Evolutionary conservation across 2,113 vertebrate species (phyloP), one percentile per base, ranked within the genome.

Genomic region (Tricholaema leucomelas): DNA sequence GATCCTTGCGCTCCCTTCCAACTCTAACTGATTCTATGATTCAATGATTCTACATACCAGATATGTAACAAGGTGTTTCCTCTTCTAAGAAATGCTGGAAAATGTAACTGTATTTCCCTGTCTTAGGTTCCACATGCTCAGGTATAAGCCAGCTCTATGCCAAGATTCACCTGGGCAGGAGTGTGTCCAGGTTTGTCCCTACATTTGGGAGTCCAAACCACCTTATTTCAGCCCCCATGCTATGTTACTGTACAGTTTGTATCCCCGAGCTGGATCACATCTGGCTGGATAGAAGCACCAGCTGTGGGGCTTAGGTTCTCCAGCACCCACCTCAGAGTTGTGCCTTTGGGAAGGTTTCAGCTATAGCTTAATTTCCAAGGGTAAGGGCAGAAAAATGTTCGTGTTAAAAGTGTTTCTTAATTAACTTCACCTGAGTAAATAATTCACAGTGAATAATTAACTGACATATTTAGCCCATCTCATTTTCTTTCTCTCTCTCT

Each of bases 371-470:
- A 35, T 86, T 81, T 90, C 75, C 80, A 85, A 69, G 12, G 36
- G 13, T 77, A 67, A 67, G 20, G 30, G 52, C 17, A 69, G 74
- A 78, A 81, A 72, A 92, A 81, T 54, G 15, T 44, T 83, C 58
- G 33, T 0, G 0, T 95, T 87, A 72, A 31, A 87, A 93, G 75
- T 65, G 79, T 94, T 91, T 80, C 92, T 94, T 93, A 94, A 96
- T 95, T 95, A 95, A 89, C 89, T 82, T 63, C 75, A 64, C 83
- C 87, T 44, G n/a, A 94, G 79, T 89, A 95, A 96, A 92, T 95
- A 92, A 96, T 96, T 95, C 93, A 93, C 78, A 91, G 64, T 71
- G 87, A 94, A 91, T 94, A 93, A 94, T 92, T 95, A 74, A 36
- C 60, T 85, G 69, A 71, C 77, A 56, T 71, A 81, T 94, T 93